Evolutionary conservation across 1,140 invertebrate genomes (phyloP).

Genomic region (Brachionus koreanus): DNA sequence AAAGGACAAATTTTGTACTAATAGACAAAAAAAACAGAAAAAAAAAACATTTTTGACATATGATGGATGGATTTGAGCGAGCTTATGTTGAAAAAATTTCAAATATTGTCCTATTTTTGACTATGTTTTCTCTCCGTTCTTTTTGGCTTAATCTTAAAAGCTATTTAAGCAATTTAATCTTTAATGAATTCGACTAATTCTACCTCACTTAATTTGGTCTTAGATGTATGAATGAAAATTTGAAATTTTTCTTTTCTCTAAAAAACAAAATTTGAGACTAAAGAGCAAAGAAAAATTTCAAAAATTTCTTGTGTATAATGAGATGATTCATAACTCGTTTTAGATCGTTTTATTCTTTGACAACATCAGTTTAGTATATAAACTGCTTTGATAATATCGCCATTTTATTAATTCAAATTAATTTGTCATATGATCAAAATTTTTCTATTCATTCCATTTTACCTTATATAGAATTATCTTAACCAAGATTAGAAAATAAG

Average conservation of each 20-base stretch:
- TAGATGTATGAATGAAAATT: constrained; percentile 19
- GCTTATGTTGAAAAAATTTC: constrained; percentile 1
- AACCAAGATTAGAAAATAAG: not conserved
- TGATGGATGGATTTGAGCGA: not conserved
- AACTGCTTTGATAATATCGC: not conserved
- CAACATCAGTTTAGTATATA: not conserved
- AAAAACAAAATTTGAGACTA: constrained; percentile 3
- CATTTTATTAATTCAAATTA: constrained; percentile 19
- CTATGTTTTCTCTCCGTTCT: not conserved
- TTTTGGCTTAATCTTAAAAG: not conserved
- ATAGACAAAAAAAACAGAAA: not conserved
- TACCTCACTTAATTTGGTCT: not conserved
- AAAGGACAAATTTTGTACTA: not conserved
- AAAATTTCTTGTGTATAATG: not conserved
- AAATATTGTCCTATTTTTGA: not conserved
- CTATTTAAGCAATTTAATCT: constrained; percentile 17
- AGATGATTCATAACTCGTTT: not conserved
- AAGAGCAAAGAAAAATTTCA: constrained; percentile 17
- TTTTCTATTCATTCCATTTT: not conserved
- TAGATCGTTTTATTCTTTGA: not conserved
- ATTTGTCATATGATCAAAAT: not conserved
- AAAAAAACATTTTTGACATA: not conserved
- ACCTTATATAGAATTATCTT: constrained; percentile 5
- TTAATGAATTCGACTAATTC: not conserved
- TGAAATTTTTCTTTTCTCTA: not conserved